Evolutionary conservation across 2,113 vertebrate species (phyloP), one percentile per base, ranked within the genome.

Genomic region (Phylloscopus trochiloides): DNA sequence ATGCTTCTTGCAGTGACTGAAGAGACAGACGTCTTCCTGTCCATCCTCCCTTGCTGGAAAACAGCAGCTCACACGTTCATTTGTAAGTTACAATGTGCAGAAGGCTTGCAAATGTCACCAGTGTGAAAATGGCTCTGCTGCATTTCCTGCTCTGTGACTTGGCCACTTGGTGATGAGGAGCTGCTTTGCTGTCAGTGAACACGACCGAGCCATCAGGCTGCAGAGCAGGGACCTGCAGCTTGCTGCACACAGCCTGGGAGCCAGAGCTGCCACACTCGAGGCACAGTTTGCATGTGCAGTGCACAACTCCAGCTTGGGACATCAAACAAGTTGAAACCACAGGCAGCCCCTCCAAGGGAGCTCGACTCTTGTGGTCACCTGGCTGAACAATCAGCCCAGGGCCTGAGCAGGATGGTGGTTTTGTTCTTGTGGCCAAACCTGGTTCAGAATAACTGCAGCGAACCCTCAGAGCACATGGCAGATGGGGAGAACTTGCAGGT

Each of bases 81-180:
- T 92, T 66, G 62, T 40, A 67, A 78, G 61, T 87, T 57, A 67
- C 16, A 22, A 24, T 0, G 13, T 26, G 65, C 52, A 61, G 52
- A 68, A 81, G 31, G 57, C 36, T 94, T 47, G 25, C 62, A 96
- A 81, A 90, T n/a, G 52, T 71, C 81, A 87, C 40, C 22, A 3
- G 40, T n/a, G 67, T 78, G 94, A 71, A 92, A 95, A 80, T 48
- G 76, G 59, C 86, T 88, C 68, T 84, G 94, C 91, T 66, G 76
- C 28, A 28, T 78, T 94, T 95, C 76, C 83, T 92, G 83, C 94
- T 86, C 52, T 38, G 10, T 77, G 88, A 70, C 79, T 92, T 66
- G 86, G 68, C 82, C 79, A 47, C 79, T 90, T 43, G 79, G 89
- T 59, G 95, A 96, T 84, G 67, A 81, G 81, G 86, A 91, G 86